Conservation (phyloP, 2,888 invertebrate species). For the Sinhomidia bicolor region DNA sequence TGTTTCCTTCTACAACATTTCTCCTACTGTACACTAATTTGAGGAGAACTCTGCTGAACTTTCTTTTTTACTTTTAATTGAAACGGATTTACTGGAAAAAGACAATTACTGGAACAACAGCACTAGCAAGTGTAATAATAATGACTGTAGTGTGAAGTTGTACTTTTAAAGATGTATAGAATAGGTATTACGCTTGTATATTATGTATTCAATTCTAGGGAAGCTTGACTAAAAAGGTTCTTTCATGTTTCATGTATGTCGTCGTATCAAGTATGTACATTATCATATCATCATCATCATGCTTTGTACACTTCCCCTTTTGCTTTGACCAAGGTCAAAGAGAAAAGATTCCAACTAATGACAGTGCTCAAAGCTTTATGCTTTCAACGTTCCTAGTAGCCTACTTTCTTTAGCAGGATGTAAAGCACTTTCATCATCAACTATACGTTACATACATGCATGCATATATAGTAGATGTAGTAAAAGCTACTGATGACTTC, state of each 20-base stretch:
- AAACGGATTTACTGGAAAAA: conserved; percentile 39
- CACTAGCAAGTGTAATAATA: not conserved
- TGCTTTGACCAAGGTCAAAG: conserved; percentile 17
- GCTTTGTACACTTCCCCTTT: not conserved
- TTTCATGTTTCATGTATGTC: not conserved
- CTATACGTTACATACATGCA: no score
- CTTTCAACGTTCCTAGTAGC: not conserved
- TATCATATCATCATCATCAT: no score
- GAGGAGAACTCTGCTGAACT: not conserved
- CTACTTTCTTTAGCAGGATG: not conserved
- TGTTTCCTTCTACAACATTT: not conserved
- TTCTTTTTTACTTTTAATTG: conserved; percentile 49
- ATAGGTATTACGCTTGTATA: not conserved
- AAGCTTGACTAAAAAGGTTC: not conserved
- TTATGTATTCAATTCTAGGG: not conserved
- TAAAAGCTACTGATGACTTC: not conserved
- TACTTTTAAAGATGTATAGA: not conserved
- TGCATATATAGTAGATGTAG: no score
- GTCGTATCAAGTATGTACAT: not conserved
- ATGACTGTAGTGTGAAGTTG: not conserved
- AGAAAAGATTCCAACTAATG: not conserved
- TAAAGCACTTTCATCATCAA: no score
- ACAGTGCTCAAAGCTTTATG: no score
- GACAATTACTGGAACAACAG: not conserved
- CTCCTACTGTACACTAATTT: no score